These are phyloP conservation scores for Frieseomelitta varia DNA, from an alignment of 1,140 invertebrate genomes.

Conservation along the genomic window DNA sequence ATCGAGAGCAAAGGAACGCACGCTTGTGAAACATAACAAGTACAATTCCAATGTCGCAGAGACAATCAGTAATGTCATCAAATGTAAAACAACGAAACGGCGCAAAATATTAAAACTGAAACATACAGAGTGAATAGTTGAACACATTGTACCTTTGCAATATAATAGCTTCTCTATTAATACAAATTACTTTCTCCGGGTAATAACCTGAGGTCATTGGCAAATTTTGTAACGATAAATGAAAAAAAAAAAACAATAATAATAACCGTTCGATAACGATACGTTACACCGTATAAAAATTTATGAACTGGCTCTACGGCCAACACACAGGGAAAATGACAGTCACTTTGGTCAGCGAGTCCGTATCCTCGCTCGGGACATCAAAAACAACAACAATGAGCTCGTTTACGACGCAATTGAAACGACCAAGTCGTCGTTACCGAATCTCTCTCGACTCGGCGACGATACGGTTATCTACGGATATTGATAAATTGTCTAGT, in stretches of 20 bases:
- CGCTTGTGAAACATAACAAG: background rate
- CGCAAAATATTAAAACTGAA: background rate
- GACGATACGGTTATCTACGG: background rate
- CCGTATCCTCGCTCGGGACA: background rate
- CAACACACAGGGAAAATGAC: background rate
- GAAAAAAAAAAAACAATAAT: background rate
- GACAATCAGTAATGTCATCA: background rate
- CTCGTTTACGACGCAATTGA: conserved; percentile 41
- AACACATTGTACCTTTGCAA: background rate
- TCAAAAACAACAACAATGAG: conserved; percentile 1
- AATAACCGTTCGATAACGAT: background rate
- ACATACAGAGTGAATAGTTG: background rate
- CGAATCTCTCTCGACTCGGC: no score
- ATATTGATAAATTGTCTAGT: conserved; percentile 7
- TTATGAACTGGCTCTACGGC: background rate
- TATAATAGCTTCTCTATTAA: background rate
- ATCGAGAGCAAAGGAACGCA: background rate
- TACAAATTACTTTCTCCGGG: background rate
- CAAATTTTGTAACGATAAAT: background rate
- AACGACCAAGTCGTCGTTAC: background rate
- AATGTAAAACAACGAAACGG: background rate
- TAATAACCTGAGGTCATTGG: background rate
- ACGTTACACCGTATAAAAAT: background rate
- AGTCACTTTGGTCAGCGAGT: background rate
- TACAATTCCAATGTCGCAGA: background rate